Base-by-base conservation (phyloP, 2,888 invertebrate species). In the Bugula neritina region DNA sequence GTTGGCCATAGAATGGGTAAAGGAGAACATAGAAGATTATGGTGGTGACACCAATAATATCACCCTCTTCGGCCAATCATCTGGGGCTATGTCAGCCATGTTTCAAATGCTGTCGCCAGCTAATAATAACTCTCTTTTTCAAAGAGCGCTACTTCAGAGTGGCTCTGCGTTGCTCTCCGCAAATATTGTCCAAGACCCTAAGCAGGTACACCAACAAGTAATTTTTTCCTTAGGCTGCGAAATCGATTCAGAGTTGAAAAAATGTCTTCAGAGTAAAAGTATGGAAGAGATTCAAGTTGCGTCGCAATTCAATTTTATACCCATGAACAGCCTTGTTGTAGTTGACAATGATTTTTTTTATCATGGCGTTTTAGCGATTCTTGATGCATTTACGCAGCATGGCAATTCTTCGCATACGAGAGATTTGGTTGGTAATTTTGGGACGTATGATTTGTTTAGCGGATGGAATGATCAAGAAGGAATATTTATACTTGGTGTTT, bases 51-150 rank as follows among this genome's bases (percentile, higher is more conserved):
- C 74, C 0, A 63, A 72, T 13, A 72, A 54, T 1, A 74, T 79
- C 1, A 77, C 79, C 0, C 52, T 79, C n/a, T 77, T 76, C 57
- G 79, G 79, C n/a, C 75, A 78, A 71, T 77, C 77, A 29, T 78
- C 79, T 1, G 79, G 79, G 0, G 78, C 75, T 1, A 73, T 74
- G 1, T 75, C 76, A 73, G 77, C 74, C 0, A 72, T 75, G 5
- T 73, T 75, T 35, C 77, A 78, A 17, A 74, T 76, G 5, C n/a
- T 77, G 17, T 75, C 76, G 69, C 76, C 76, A 0, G 72, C 72
- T 43, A 77, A 75, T 71, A 54, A 43, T 29, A 72, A 72, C 5
- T 10, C 35, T 10, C 23, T 70, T 2, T 70, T 70, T 29, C 70
- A 70, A 29, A n/a, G 70, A 23, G 70, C 3, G 3, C 34, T 70